Base-by-base conservation (phyloP, 1,140 invertebrate species). In the Aethina tumida region DNA sequence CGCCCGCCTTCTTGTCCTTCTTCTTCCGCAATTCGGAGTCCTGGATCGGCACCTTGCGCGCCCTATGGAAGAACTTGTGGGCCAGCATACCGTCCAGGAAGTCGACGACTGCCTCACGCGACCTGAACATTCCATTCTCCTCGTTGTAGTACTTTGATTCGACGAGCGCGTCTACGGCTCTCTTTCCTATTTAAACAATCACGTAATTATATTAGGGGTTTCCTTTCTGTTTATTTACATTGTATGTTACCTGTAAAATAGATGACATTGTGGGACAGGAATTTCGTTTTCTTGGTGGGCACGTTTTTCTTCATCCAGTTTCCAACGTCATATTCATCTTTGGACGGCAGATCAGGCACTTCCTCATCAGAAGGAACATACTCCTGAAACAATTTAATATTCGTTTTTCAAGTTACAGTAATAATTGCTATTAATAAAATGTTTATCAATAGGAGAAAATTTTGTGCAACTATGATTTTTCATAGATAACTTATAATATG, bases 1-100 rank as follows among this genome's bases (percentile, higher is more conserved):
- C 65, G 17, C 66, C 57, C 29, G 73, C 69, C 31, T 75, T 71
- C n/a, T 68, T 55, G 14, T 77, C 72, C 39, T 81, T 81, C 40
- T 78, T 73, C 40, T 72, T 74, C 34, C 74, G 69, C 41, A 79
- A 57, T 65, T 88, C 75, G 59, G 84, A 71, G 65, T 89, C 70
- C 46, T 73, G 73, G 31, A 85, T 79, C 13, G 81, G 77, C 39
- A 83, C 84, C 66, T 93, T 94, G 56, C 85, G 84, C 32, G 91
- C 93, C 47, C 93, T 77, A 66, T 97, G 93, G 65, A 93, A 97
- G 59, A 97, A 79, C 63, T 94, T 95, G 65, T 94, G 91, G 50
- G 78, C 73, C 45, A 97, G 62, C 80, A 96, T 85, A 55, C 73
- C 62, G 46, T 95, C 79, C 32, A 94, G 66, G 60, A 81, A 95